Percentiles rank a stretch among this genome's conserved stretches.
Conservation (phyloP, 1,140 invertebrate genomes). For the Drosophila fuyamai region DNA sequence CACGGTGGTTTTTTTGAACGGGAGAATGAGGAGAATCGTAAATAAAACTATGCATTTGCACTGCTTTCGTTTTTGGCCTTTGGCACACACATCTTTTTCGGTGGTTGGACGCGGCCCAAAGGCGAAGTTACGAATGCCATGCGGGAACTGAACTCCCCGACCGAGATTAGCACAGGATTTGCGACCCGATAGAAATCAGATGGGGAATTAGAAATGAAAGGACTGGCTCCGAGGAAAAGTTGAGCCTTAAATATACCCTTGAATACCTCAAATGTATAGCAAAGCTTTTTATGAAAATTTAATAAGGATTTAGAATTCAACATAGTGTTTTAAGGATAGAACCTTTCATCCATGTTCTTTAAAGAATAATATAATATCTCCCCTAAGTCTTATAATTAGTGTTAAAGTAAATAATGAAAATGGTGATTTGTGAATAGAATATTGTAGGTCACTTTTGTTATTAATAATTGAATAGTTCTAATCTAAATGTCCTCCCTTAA, state of each 20-base stretch:
- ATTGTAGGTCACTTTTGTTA: too few relatives aligned
- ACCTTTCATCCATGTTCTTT: too few relatives aligned
- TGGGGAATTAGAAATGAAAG: constrained; percentile 11
- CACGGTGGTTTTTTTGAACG: constrained; percentile 5
- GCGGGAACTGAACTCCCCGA: constrained; percentile 50
- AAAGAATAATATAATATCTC: too few relatives aligned
- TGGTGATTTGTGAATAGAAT: too few relatives aligned
- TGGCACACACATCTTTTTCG: constrained; percentile 43
- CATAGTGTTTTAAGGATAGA: too few relatives aligned
- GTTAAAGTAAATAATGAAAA: too few relatives aligned
- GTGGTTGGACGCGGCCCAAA: constrained; percentile 54
- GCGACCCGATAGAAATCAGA: constrained; percentile 57
- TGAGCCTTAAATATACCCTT: constrained; percentile 15
- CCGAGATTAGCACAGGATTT: constrained; percentile 74
- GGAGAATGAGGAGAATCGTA: constrained; percentile 19
- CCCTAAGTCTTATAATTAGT: too few relatives aligned
- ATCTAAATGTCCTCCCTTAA: too few relatives aligned
- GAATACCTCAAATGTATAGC: neutral
- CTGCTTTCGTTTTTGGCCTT: constrained; percentile 46
- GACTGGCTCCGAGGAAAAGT: neutral
- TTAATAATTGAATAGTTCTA: too few relatives aligned
- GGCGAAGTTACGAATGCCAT: constrained; percentile 25
- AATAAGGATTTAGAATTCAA: too few relatives aligned
- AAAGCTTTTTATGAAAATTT: neutral
- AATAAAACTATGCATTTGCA: constrained; percentile 57